Evolutionary conservation across 2,797 vertebrate genomes (phyloP).

Genomic region (Thunnus albacares): DNA sequence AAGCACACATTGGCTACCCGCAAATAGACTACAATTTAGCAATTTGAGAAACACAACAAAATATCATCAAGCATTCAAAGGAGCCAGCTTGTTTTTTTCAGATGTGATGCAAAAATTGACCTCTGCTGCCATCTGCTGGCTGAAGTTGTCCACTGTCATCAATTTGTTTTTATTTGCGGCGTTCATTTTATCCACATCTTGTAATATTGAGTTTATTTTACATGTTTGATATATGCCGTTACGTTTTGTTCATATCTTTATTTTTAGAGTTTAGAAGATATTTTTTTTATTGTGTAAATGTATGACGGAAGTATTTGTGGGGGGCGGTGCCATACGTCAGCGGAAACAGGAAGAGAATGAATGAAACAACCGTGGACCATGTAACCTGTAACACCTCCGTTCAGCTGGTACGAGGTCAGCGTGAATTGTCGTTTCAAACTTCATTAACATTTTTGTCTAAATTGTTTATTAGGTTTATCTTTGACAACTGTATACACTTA

Average conservation of each 20-base stretch:
- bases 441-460: neutral
- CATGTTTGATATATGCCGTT: fast-evolving
- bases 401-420: slow-evolving; percentile 65
- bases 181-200: neutral
- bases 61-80: neutral
- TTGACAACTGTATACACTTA: neutral
- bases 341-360: slow-evolving; percentile 75
- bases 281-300: neutral
- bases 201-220: neutral
- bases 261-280: neutral
- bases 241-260: neutral
- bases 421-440: neutral
- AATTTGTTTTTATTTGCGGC: neutral
- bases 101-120: neutral
- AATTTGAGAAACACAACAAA: neutral
- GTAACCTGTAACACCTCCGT: slow-evolving; percentile 15
- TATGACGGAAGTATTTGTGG: neutral
- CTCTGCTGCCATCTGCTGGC: slow-evolving; percentile 69
- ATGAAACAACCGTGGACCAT: neutral
- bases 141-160: neutral
- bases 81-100: neutral
- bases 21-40: neutral
- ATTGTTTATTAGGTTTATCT: neutral
- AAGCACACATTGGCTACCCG: too few species aligned
- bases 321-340: slow-evolving; percentile 53